A percentile compares a stretch with the other conserved stretches of the same genome.
Conservation (phyloP, 2,888 invertebrate species). For the Ecdyonurus torrentis region DNA sequence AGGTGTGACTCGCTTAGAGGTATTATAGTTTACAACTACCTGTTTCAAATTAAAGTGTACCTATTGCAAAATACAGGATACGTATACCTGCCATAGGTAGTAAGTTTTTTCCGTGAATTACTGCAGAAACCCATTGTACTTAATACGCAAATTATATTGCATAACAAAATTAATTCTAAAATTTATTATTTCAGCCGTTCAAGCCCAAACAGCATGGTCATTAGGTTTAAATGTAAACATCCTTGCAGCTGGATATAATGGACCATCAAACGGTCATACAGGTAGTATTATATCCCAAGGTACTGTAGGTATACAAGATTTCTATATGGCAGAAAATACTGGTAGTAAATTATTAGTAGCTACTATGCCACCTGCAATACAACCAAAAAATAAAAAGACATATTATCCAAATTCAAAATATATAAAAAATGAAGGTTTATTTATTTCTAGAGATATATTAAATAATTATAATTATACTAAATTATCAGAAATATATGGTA, state of each 20-base stretch:
- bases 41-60: no score
- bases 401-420: not conserved
- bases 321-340: slow-evolving; percentile 32
- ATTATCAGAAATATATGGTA: not conserved
- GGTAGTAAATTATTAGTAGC: slow-evolving; percentile 15
- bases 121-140: no score
- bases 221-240: slow-evolving; percentile 48
- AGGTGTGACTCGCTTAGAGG: no score
- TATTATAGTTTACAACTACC: no score
- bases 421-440: not conserved
- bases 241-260: slow-evolving; percentile 51
- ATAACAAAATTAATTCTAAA: no score
- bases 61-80: no score
- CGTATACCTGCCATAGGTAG: no score
- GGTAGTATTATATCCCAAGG: slow-evolving; percentile 64
- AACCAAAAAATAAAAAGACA: slow-evolving; percentile 3
- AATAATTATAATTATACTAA: not conserved
- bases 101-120: no score
- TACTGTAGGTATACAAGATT: slow-evolving; percentile 27
- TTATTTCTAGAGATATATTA: not conserved
- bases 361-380: slow-evolving; percentile 10
- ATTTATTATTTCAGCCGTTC: slow-evolving; percentile 34
- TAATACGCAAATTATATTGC: no score
- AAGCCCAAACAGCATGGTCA: slow-evolving; percentile 54
- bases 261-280: slow-evolving; percentile 38